Evolutionary conservation across 2,888 invertebrate species (phyloP).

Genomic region (Aethes cnicana): DNA sequence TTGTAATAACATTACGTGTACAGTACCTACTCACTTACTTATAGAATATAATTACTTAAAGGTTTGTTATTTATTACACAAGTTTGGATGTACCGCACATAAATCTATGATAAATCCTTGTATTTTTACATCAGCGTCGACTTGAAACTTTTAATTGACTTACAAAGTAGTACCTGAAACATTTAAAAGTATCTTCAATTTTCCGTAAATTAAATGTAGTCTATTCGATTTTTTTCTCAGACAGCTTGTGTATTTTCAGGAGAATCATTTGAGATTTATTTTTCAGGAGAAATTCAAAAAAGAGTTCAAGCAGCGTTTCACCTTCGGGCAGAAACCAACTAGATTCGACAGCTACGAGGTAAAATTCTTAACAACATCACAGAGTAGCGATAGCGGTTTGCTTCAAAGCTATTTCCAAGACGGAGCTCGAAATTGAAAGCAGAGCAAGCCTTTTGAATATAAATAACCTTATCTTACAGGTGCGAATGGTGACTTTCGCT

Average conservation of each 20-base stretch:
- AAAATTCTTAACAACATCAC: conserved; percentile 32
- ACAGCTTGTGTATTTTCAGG: background rate
- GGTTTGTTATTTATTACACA: too few species aligned
- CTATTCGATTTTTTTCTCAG: background rate
- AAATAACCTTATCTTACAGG: background rate
- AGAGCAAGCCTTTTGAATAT: background rate
- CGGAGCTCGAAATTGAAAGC: background rate
- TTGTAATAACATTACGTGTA: too few species aligned
- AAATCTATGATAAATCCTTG: too few species aligned
- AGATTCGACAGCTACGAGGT: conserved; percentile 78
- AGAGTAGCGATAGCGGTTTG: background rate
- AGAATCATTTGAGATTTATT: conserved; percentile 22
- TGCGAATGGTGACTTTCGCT: too few species aligned
- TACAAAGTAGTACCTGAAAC: background rate
- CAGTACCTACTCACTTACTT: too few species aligned
- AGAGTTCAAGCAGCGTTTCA: conserved; percentile 88
- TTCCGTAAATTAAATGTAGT: background rate
- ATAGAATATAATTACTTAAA: too few species aligned
- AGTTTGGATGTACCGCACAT: too few species aligned
- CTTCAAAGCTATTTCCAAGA: background rate
- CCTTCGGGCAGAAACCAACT: conserved; percentile 76
- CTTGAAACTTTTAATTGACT: conserved; percentile 1
- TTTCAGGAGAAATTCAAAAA: conserved; percentile 90
- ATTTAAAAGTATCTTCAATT: background rate
- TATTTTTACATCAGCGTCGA: too few species aligned